Percentiles rank a stretch among this genome's conserved stretches.
phyloP scores from a whole-genome alignment of 1,140 invertebrate genomes.

The Conus betulinus region DNA sequence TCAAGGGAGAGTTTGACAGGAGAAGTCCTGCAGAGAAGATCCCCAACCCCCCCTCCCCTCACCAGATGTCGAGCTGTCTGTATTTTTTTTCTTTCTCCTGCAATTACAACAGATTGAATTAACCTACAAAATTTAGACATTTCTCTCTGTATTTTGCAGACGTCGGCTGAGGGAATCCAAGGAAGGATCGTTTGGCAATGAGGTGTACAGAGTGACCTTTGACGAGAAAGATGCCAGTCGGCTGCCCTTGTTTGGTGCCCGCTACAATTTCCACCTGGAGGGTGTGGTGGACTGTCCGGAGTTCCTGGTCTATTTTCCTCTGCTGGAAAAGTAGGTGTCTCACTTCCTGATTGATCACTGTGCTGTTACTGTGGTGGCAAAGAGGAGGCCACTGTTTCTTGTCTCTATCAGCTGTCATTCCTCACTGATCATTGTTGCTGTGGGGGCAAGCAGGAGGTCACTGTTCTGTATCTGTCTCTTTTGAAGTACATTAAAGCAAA shows the following conservation, averaged over 20 bases:
- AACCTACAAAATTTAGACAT: no score
- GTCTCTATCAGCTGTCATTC: no score
- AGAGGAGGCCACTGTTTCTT: background rate
- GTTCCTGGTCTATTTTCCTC: conserved; percentile 95
- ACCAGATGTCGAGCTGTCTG: no score
- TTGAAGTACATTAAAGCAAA: no score
- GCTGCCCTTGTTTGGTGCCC: conserved; percentile 93
- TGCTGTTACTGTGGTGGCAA: background rate
- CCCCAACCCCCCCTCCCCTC: no score
- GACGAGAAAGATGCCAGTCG: conserved; percentile 80
- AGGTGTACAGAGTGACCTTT: conserved; percentile 89
- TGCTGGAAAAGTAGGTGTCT: conserved; percentile 83
- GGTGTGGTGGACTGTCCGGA: conserved; percentile 99
- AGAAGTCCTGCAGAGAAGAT: no score
- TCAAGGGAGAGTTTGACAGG: no score
- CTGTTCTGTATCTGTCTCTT: no score
- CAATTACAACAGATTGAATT: no score
- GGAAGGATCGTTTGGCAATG: conserved; percentile 88
- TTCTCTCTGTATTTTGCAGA: conserved; percentile 70
- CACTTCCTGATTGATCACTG: background rate
- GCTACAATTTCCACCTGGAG: conserved; percentile 97
- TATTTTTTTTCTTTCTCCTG: no score
- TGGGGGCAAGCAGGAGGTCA: no score
- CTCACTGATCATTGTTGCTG: background rate
- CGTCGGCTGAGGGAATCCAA: conserved; percentile 80